Evolutionary conservation across 2,797 vertebrate genomes (phyloP).

Genomic region (Peromyscus attwateri): DNA sequence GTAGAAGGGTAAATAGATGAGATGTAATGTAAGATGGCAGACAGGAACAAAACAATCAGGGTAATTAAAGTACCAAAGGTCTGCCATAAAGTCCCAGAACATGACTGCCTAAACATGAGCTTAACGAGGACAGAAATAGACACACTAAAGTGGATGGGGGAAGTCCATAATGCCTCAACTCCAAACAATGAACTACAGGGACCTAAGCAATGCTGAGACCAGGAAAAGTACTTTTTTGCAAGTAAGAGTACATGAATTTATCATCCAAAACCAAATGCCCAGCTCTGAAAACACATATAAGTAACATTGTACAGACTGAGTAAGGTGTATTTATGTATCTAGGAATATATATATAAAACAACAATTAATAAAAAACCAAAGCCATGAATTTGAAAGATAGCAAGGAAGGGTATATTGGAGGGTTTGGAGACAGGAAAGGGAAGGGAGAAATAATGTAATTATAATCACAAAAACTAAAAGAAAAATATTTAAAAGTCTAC

Average conservation of each 20-base stretch:
- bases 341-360: not conserved
- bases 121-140: not conserved
- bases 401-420: not conserved
- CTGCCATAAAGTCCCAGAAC: not conserved
- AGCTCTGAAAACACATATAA: not conserved
- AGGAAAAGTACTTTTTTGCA: not conserved
- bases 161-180: not conserved
- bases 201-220: not conserved
- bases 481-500: not conserved
- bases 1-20: not conserved
- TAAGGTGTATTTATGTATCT: not conserved
- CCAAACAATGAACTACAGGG: not conserved
- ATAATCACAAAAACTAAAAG: not conserved
- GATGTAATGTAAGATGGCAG: not conserved
- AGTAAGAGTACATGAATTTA: too few species aligned
- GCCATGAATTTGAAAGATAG: not conserved
- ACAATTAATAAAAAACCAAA: not conserved
- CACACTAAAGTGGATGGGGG: not conserved
- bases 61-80: not conserved
- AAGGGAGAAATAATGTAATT: not conserved
- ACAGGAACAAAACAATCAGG: not conserved
- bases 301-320: not conserved
- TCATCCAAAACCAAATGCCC: too few species aligned
- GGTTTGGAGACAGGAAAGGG: not conserved
- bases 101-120: not conserved